phyloP scores from a whole-genome alignment of 2,113 vertebrate species.

The Capreolus pygargus region DNA sequence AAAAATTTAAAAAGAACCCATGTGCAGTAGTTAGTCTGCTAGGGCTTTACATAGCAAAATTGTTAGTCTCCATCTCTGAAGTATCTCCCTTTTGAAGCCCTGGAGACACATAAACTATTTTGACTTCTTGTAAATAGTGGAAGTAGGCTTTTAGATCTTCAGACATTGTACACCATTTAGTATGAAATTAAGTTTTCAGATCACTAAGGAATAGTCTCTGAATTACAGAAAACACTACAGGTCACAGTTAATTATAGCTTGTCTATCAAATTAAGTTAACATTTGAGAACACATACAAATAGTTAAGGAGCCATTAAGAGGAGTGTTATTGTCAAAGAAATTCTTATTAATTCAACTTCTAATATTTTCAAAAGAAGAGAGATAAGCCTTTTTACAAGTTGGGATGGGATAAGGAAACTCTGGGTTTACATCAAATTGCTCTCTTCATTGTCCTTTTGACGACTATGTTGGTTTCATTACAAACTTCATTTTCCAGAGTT shows the following conservation, averaged over 20 bases:
- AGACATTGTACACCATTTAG: conserved; percentile 17
- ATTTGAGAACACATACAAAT: conserved; percentile 36
- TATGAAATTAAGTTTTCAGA: conserved; percentile 67
- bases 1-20: background rate
- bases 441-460: conserved; percentile 13
- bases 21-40: background rate
- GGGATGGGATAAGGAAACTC: conserved; percentile 17
- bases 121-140: conserved; percentile 12
- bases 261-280: conserved; percentile 61
- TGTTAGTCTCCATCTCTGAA: background rate
- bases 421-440: background rate
- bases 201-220: conserved; percentile 45
- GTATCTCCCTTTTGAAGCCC: background rate
- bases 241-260: conserved; percentile 60
- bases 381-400: conserved; percentile 28
- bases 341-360: conserved; percentile 8
- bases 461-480: background rate
- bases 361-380: conserved; percentile 31
- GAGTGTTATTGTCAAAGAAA: conserved; percentile 47
- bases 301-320: conserved; percentile 23
- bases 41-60: background rate
- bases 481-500: conserved; percentile 57
- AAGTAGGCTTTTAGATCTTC: background rate
- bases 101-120: background rate
- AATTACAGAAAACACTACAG: conserved; percentile 55